phyloP scores from a whole-genome alignment of 2,888 invertebrate genomes.

The Diarsia brunnea region DNA sequence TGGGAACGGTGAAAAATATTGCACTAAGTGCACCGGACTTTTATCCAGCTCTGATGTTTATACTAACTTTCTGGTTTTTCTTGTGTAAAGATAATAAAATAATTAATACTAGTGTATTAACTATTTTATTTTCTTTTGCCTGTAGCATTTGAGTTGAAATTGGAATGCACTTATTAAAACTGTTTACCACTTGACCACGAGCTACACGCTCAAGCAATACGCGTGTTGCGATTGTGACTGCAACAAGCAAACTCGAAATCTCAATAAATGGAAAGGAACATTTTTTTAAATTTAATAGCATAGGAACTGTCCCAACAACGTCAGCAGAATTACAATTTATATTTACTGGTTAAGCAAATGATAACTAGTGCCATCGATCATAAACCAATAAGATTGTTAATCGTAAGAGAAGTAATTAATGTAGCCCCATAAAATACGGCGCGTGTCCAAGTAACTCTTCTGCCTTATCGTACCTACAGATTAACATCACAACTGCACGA shows the following conservation, averaged over 20 bases:
- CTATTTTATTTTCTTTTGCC: no score
- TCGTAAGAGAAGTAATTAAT: slow-evolving; percentile 14
- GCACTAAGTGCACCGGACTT: slow-evolving; percentile 40
- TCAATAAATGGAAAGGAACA: neutral
- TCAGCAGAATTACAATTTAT: neutral
- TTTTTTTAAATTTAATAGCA: neutral
- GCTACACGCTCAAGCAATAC: neutral
- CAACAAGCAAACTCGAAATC: neutral
- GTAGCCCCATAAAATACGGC: slow-evolving; percentile 1
- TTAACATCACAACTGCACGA: neutral
- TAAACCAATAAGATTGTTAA: neutral
- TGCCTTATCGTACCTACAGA: neutral
- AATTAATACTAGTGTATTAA: no score
- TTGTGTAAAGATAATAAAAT: slow-evolving; percentile 20
- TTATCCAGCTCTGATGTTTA: slow-evolving; percentile 22
- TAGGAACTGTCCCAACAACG: neutral
- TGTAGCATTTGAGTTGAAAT: neutral
- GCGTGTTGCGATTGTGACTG: neutral
- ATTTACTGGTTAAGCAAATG: neutral
- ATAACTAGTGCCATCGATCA: slow-evolving; percentile 9
- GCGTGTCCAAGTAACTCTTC: neutral
- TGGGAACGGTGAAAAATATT: slow-evolving; percentile 71
- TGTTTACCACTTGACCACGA: neutral
- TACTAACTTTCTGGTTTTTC: slow-evolving; percentile 12
- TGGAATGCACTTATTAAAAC: slow-evolving; percentile 11